These are phyloP conservation scores for Calyptomena viridis DNA, from an alignment of 2,113 vertebrate genomes.

Conservation along the genomic window DNA sequence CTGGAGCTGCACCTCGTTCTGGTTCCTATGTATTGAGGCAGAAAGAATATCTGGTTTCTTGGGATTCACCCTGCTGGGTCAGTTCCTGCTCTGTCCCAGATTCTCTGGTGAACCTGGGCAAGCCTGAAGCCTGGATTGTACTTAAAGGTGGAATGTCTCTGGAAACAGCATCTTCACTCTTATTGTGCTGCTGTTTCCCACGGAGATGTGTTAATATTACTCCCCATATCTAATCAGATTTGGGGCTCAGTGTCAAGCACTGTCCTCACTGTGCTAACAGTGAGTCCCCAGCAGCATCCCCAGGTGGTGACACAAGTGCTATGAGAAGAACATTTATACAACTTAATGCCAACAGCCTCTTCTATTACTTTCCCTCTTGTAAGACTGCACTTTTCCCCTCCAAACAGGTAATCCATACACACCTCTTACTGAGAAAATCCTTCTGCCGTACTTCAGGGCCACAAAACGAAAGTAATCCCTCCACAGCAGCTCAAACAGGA, in stretches of 20 bases:
- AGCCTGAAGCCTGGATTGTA: neutral
- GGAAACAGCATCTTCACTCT: neutral
- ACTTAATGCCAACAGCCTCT: neutral
- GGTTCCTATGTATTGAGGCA: neutral
- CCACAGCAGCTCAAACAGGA: slow-evolving; percentile 86
- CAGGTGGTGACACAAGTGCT: neutral
- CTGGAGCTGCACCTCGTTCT: neutral
- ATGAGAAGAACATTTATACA: neutral
- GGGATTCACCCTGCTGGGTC: neutral
- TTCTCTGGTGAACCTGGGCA: neutral
- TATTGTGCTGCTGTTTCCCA: neutral
- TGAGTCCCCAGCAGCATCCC: neutral
- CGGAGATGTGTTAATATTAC: neutral
- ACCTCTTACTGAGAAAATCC: slow-evolving; percentile 79
- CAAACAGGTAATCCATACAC: neutral
- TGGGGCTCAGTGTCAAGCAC: neutral
- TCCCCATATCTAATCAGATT: neutral
- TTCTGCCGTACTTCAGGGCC: slow-evolving; percentile 76
- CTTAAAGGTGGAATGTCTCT: neutral
- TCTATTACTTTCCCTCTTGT: neutral
- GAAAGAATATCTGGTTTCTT: neutral
- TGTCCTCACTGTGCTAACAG: fast-evolving
- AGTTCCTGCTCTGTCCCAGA: neutral
- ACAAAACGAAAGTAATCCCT: slow-evolving; percentile 85
- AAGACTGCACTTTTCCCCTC: neutral